Evolutionary conservation across 2,797 vertebrate species (phyloP), one percentile per base, ranked within the genome.

Genomic region (Chelon labrosus): DNA sequence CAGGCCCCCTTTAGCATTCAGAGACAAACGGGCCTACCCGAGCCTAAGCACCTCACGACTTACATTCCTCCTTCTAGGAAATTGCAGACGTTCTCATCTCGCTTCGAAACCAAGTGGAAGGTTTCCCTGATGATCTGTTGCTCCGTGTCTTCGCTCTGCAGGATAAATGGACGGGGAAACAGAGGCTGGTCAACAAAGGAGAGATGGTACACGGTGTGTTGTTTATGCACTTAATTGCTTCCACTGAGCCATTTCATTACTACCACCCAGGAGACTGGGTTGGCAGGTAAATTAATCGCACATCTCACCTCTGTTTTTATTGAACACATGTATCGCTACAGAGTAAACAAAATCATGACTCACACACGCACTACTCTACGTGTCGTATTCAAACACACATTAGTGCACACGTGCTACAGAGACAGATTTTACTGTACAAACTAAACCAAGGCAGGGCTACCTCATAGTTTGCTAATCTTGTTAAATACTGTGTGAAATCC

Each of bases 71-170:
- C 97, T 95, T 99, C 97, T 62, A 99, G 94, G 92, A 99, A 99
- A 89, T 99, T 99, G 93, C 97, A 99, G 79, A 99, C 97, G 57
- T 99, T 99, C 91, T 99, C 97, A 82, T 99, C 97, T 88, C 97
- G 93, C 92, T 99, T 99, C 0, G 98, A 99, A 49, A 99, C 97
- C 90, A 99, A 93, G 86, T 99, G 98, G 93, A 99, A 99, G 59
- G 98, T 99, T 95, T 99, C 97, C 93, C 98, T 95, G 94, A 99
- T 99, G 91, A 99, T 99, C 88, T 99, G 98, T 79, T 99, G 98
- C 77, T 99, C 97, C 0, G 95, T 98, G 90, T 99, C 97, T 98
- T 99, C 98, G 92, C 85, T 98, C 98, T 99, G 91, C 46, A 35
- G 69, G 52, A 77, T 22, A 22, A 22, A 22, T 0, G 22, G 70